Evolutionary conservation across 1,140 invertebrate genomes (phyloP).

Genomic region (Caenorhabditis tropicalis): DNA sequence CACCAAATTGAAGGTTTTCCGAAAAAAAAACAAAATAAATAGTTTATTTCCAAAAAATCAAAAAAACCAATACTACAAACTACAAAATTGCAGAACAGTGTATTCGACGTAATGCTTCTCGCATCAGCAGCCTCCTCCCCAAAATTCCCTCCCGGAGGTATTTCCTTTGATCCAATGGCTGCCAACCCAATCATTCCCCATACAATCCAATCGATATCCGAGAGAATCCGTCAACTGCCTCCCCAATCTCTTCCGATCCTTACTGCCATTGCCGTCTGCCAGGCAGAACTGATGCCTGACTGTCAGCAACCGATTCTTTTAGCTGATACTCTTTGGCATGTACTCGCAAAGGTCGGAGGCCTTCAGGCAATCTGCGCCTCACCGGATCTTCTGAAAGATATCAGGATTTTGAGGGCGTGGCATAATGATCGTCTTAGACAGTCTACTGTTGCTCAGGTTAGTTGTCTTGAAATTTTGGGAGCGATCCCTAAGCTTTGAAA

Average conservation of each 20-base stretch:
- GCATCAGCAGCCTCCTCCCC: neutral
- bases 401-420: constrained; percentile 22
- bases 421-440: constrained; percentile 18
- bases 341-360: constrained; percentile 33
- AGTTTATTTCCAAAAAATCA: neutral
- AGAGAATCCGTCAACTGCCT: constrained; percentile 12
- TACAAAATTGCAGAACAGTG: neutral
- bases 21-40: too few species aligned
- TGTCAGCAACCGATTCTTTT: constrained; percentile 1
- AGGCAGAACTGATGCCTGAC: neutral
- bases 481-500: too few species aligned
- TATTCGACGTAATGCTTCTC: constrained; percentile 40
- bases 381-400: constrained; percentile 2
- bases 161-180: neutral
- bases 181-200: constrained; percentile 9
- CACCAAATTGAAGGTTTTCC: too few species aligned
- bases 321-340: constrained; percentile 12
- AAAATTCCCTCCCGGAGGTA: neutral
- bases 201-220: constrained; percentile 18
- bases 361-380: neutral
- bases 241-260: neutral
- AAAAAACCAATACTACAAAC: neutral
- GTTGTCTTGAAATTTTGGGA: neutral
- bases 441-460: neutral
- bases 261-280: constrained; percentile 12